Conservation (phyloP, 2,113 vertebrate species). For the Murina feae region DNA sequence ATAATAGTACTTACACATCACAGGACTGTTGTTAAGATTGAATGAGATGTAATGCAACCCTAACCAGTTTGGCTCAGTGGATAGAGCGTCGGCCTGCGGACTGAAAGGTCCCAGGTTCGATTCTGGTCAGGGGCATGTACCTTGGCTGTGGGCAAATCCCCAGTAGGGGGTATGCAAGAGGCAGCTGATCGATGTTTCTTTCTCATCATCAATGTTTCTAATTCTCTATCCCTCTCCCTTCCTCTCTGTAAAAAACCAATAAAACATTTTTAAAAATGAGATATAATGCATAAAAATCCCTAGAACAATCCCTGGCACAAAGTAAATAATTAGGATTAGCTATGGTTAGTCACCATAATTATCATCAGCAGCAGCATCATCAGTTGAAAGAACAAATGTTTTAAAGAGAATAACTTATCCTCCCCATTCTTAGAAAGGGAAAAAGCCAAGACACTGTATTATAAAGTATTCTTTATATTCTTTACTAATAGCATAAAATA, state of each 20-base stretch:
- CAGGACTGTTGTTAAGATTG: not conserved
- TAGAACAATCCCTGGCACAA: not conserved
- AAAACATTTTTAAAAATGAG: too few relatives aligned
- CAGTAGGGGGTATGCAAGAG: too few relatives aligned
- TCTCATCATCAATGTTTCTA: too few relatives aligned
- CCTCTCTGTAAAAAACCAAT: too few relatives aligned
- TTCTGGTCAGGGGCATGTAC: too few relatives aligned
- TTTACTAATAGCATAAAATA: conserved; percentile 22
- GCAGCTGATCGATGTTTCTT: too few relatives aligned
- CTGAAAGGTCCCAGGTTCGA: too few relatives aligned
- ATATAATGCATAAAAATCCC: not conserved
- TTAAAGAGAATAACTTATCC: not conserved
- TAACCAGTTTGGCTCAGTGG: too few relatives aligned
- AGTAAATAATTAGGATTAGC: not conserved
- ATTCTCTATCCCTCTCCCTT: too few relatives aligned
- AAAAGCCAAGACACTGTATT: conserved; percentile 2
- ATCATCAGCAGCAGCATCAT: not conserved
- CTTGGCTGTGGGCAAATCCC: too few relatives aligned
- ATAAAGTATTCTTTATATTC: not conserved
- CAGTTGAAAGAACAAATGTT: conserved; percentile 25
- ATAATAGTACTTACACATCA: not conserved
- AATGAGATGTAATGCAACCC: conserved; percentile 25
- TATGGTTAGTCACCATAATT: not conserved
- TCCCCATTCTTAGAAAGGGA: not conserved
- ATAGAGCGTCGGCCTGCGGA: too few relatives aligned